Conservation (phyloP, 2,797 vertebrate genomes). For the Aphelocoma californica region DNA sequence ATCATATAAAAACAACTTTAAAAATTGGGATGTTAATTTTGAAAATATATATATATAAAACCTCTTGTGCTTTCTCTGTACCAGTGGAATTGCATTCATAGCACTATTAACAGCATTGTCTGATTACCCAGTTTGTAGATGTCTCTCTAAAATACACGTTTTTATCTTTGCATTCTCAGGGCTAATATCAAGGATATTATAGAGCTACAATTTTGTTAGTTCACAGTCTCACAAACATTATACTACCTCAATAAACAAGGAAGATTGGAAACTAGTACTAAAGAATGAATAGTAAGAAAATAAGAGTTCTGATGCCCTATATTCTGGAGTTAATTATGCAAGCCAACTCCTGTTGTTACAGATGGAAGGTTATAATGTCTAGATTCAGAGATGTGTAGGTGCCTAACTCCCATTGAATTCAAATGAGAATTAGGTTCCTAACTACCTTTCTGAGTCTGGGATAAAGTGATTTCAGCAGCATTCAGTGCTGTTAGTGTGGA, state of each 20-base stretch:
- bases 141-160: background rate
- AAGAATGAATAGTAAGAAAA: background rate
- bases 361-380: background rate
- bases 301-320: background rate
- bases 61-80: background rate
- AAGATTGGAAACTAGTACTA: background rate
- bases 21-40: background rate
- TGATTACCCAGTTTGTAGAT: background rate
- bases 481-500: background rate
- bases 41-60: background rate
- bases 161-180: background rate
- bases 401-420: constrained; percentile 13
- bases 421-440: constrained; percentile 33
- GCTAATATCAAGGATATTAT: background rate
- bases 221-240: background rate
- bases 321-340: constrained; percentile 21
- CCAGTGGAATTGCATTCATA: background rate
- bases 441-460: background rate
- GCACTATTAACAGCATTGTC: background rate
- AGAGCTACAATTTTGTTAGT: background rate
- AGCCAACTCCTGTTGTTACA: background rate
- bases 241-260: background rate
- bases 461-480: constrained; percentile 16
- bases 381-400: background rate
- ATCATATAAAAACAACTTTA: background rate